Evolutionary conservation across 2,888 invertebrate species (phyloP).

Genomic region (Ferrisia virgata): DNA sequence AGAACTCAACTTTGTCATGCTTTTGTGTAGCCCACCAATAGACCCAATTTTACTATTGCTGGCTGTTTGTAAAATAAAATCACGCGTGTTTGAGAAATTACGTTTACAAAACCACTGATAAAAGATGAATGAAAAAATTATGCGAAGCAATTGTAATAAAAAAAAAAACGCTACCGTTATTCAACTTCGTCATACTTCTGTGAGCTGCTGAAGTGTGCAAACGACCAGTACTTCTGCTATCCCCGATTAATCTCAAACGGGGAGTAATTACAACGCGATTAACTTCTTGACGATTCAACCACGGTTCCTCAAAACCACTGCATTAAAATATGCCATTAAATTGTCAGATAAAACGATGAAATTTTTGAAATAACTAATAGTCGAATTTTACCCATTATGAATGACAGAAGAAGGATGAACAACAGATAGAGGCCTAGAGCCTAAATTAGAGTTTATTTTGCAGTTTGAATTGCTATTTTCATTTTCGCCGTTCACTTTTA

Average conservation of each 20-base stretch:
- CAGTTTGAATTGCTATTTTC: neutral
- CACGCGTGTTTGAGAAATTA: neutral
- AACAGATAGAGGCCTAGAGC: conserved; percentile 20
- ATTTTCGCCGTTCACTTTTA: conserved; percentile 60
- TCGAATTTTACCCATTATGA: conserved; percentile 42
- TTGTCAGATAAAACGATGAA: neutral
- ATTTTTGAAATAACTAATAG: conserved; percentile 34
- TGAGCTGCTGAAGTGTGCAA: conserved; percentile 70
- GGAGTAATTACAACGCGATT: conserved; percentile 50
- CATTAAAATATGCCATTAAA: neutral
- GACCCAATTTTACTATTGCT: conserved; percentile 58
- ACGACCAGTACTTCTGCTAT: conserved; percentile 72
- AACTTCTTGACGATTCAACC: conserved; percentile 49
- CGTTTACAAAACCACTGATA: too few species aligned
- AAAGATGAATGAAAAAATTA: neutral
- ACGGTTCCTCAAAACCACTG: conserved; percentile 45
- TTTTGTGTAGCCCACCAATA: conserved; percentile 74
- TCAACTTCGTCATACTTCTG: conserved; percentile 74
- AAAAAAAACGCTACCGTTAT: conserved; percentile 57
- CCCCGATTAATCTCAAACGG: conserved; percentile 52
- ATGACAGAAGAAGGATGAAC: conserved; percentile 26
- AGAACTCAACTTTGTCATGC: conserved; percentile 76
- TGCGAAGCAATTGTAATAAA: conserved; percentile 23
- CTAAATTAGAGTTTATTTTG: neutral
- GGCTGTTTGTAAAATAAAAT: conserved; percentile 45